Conservation (phyloP, 2,113 vertebrate species). For the Mugil cephalus region DNA sequence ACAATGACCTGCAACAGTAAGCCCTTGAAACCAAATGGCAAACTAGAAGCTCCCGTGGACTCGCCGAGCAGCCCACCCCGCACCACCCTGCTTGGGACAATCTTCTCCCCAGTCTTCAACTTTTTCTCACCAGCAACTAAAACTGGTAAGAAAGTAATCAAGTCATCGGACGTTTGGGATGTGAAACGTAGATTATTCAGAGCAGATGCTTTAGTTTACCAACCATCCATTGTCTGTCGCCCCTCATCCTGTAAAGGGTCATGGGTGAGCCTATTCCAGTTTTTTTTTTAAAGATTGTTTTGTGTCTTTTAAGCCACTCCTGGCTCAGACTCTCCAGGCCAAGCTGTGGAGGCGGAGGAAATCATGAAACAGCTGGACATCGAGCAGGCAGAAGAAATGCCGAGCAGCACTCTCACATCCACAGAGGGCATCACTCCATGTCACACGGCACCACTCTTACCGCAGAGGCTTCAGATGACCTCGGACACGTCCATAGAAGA, state of each 20-base stretch:
- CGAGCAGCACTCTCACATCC: conserved; percentile 90
- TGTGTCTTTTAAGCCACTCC: conserved; percentile 84
- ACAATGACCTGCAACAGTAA: conserved; percentile 92
- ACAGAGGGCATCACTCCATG: conserved; percentile 81
- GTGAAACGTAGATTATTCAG: background rate
- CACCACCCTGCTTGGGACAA: conserved; percentile 96
- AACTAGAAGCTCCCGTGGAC: conserved; percentile 88
- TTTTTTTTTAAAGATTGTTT: too few relatives aligned
- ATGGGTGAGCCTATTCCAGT: too few relatives aligned
- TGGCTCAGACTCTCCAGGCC: conserved; percentile 94
- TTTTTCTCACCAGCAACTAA: conserved; percentile 99
- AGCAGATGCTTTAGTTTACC: too few relatives aligned
- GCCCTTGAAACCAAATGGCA: conserved; percentile 94
- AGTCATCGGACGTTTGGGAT: background rate
- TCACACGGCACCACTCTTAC: conserved; percentile 63
- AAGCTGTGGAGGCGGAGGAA: conserved; percentile 95
- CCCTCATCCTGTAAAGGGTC: too few relatives aligned
- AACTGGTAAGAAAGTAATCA: conserved; percentile 87
- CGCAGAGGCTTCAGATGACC: conserved; percentile 82
- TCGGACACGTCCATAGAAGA: conserved; percentile 88
- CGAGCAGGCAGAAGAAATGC: conserved; percentile 93
- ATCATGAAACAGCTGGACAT: conserved; percentile 98
- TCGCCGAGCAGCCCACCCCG: conserved; percentile 90
- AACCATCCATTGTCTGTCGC: too few relatives aligned
- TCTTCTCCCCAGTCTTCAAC: conserved; percentile 99